Conservation (phyloP, 2,113 vertebrate genomes). For the Gobius niger region DNA sequence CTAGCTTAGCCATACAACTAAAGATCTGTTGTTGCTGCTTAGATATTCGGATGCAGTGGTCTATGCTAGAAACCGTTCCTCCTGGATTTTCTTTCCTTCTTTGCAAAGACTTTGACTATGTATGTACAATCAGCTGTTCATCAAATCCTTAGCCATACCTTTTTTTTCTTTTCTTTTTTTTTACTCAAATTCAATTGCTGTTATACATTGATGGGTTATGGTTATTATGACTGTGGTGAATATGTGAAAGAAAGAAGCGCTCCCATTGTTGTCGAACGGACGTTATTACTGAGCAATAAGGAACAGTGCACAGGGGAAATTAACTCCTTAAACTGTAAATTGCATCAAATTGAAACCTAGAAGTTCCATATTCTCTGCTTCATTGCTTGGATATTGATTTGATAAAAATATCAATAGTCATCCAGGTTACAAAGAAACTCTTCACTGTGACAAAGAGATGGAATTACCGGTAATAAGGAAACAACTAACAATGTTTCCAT, state of each 20-base stretch:
- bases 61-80: not conserved
- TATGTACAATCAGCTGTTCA: too few species aligned
- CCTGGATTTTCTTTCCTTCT: too few species aligned
- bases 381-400: not conserved
- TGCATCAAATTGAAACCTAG: conserved; percentile 30
- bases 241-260: conserved; percentile 27
- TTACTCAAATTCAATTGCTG: not conserved
- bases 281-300: conserved; percentile 46
- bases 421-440: conserved; percentile 22
- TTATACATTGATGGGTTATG: conserved; percentile 14
- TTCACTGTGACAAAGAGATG: not conserved
- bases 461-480: too few species aligned
- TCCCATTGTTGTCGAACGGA: conserved; percentile 24
- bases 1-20: too few species aligned
- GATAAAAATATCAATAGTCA: conserved; percentile 17
- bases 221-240: conserved; percentile 24
- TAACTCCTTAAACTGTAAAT: conserved; percentile 44
- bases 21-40: too few species aligned
- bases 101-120: too few species aligned
- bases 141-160: too few species aligned
- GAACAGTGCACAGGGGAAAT: conserved; percentile 43
- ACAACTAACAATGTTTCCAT: too few species aligned
- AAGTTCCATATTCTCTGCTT: conserved; percentile 17
- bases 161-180: too few species aligned
- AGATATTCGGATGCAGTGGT: not conserved